These are phyloP conservation scores for Panthera tigris DNA, from an alignment of 2,113 vertebrate species.

Conservation along the genomic window DNA sequence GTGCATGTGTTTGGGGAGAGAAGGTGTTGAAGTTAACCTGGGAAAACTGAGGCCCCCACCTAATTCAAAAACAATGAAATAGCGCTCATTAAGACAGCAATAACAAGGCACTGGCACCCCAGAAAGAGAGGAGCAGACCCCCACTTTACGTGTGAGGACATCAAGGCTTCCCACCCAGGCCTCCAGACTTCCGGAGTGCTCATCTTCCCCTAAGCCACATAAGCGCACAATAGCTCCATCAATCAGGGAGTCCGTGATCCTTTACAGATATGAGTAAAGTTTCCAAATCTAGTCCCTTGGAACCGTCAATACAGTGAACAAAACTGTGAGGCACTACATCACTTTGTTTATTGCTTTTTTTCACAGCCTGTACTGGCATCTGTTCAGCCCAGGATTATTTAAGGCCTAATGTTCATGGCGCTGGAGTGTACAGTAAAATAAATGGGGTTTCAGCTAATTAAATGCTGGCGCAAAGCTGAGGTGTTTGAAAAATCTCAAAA, in stretches of 20 bases:
- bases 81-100: background rate
- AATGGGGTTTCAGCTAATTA: constrained; percentile 47
- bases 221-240: rapidly evolving
- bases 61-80: background rate
- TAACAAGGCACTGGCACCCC: background rate
- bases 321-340: constrained; percentile 37
- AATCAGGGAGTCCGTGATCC: background rate
- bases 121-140: background rate
- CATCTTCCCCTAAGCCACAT: background rate
- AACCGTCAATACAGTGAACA: constrained; percentile 8
- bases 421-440: constrained; percentile 29
- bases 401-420: background rate
- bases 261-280: background rate
- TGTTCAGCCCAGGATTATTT: constrained; percentile 62
- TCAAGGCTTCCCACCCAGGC: background rate
- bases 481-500: constrained; percentile 60
- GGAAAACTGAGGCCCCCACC: background rate
- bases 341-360: constrained; percentile 54
- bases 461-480: background rate
- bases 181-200: background rate
- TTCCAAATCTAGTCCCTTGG: constrained; percentile 32
- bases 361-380: constrained; percentile 43
- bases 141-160: background rate
- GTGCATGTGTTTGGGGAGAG: background rate
- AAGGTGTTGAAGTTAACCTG: background rate